Evolutionary conservation across 2,113 vertebrate species (phyloP).

Genomic region (Tauraco erythrolophus): DNA sequence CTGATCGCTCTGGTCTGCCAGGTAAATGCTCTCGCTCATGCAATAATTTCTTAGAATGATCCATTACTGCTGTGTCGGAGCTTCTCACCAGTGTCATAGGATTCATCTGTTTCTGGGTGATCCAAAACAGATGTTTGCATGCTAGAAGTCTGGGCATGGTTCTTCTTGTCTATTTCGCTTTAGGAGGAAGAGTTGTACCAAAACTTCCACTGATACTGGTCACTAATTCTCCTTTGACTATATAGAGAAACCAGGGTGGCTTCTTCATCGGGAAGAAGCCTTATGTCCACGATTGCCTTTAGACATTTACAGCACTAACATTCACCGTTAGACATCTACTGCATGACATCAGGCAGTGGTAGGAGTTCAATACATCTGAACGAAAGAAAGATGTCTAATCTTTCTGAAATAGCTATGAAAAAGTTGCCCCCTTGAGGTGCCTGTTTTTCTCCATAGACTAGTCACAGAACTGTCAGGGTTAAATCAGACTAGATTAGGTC

Average conservation of each 20-base stretch:
- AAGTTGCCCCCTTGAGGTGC: background rate
- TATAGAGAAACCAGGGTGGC: background rate
- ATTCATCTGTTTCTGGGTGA: background rate
- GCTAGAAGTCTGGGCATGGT: background rate
- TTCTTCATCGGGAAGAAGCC: background rate
- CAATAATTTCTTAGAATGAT: background rate
- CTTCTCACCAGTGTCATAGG: background rate
- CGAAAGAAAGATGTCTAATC: background rate
- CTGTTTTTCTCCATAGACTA: background rate
- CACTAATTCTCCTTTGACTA: background rate
- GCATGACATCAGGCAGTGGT: background rate
- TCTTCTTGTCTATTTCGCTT: background rate
- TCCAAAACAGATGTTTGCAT: background rate
- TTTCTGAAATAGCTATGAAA: background rate
- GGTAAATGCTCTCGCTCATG: background rate
- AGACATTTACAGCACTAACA: background rate
- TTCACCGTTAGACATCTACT: background rate
- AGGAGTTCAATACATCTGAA: background rate
- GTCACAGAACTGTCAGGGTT: background rate
- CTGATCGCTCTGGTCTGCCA: background rate
- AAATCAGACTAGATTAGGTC: background rate
- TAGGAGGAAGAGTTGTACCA: background rate
- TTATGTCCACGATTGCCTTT: background rate
- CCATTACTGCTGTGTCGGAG: background rate
- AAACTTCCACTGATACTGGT: background rate